A percentile compares a stretch with the other conserved stretches of the same genome.
These are phyloP conservation scores for Loris lydekkerianus DNA, from an alignment of 2,797 vertebrate species.

Conservation along the genomic window DNA sequence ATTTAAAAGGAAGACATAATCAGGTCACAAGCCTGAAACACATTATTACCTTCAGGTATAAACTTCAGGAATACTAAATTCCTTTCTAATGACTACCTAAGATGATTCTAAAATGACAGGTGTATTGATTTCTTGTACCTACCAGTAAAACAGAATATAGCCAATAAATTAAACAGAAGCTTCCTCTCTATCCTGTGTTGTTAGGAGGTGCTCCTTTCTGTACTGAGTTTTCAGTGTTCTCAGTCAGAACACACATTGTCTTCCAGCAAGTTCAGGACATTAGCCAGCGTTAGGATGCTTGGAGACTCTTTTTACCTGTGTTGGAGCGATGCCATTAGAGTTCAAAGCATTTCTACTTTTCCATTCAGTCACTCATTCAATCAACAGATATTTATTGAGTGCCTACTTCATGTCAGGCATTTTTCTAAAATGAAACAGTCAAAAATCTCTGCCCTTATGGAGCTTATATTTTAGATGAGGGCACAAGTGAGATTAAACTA, in stretches of 20 bases:
- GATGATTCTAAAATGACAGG: background rate
- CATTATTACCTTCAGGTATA: background rate
- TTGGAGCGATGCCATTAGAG: background rate
- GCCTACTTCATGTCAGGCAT: background rate
- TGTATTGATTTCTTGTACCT: background rate
- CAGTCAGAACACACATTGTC: background rate
- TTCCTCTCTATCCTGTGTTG: background rate
- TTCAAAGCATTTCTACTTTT: constrained; percentile 20
- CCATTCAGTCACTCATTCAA: constrained; percentile 11
- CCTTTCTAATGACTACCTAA: background rate
- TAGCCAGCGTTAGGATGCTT: background rate
- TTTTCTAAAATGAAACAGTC: constrained; percentile 25
- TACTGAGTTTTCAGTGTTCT: background rate
- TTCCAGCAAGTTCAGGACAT: background rate
- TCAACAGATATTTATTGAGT: background rate
- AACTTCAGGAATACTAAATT: background rate
- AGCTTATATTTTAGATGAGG: constrained; percentile 28
- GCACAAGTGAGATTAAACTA: constrained; percentile 35
- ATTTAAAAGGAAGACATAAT: background rate
- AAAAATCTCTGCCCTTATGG: background rate
- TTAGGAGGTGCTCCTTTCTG: background rate
- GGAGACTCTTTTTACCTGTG: background rate
- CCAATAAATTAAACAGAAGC: background rate
- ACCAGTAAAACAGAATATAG: background rate
- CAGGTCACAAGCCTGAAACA: background rate